A percentile compares a stretch with the other conserved stretches of the same genome.
Conservation (phyloP, 2,888 invertebrate genomes). For the Nebria salina region DNA sequence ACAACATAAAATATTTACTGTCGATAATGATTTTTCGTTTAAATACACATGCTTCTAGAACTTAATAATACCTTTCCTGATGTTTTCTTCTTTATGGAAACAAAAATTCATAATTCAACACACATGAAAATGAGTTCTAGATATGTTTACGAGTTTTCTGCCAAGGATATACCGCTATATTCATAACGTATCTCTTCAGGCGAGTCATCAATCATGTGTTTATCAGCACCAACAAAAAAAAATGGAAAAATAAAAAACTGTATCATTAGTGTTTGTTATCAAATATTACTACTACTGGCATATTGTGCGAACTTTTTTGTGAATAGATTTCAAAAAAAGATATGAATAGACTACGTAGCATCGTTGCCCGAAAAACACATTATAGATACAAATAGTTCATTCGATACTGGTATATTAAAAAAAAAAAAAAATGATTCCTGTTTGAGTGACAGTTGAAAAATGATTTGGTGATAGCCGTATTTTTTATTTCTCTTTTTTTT, state of each 20-base stretch:
- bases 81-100: background rate
- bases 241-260: slow-evolving; percentile 51
- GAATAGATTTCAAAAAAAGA: slow-evolving; percentile 10
- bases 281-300: slow-evolving; percentile 29
- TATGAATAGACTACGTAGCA: background rate
- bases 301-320: slow-evolving; percentile 28
- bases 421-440: background rate
- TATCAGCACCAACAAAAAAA: slow-evolving; percentile 55
- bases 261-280: slow-evolving; percentile 57
- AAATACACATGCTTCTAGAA: background rate
- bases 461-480: background rate
- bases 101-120: background rate
- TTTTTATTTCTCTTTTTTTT: background rate
- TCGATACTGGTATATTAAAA: slow-evolving; percentile 11
- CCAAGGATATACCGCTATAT: background rate
- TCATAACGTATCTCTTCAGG: slow-evolving; percentile 2
- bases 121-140: background rate
- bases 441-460: slow-evolving; percentile 13
- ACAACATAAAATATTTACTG: background rate
- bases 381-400: slow-evolving; percentile 9
- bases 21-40: background rate
- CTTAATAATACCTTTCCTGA: background rate
- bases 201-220: slow-evolving; percentile 58
- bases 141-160: background rate
- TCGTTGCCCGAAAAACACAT: slow-evolving; percentile 12